Conservation (phyloP, 2,888 invertebrate species). For the Pegoplata infirma region DNA sequence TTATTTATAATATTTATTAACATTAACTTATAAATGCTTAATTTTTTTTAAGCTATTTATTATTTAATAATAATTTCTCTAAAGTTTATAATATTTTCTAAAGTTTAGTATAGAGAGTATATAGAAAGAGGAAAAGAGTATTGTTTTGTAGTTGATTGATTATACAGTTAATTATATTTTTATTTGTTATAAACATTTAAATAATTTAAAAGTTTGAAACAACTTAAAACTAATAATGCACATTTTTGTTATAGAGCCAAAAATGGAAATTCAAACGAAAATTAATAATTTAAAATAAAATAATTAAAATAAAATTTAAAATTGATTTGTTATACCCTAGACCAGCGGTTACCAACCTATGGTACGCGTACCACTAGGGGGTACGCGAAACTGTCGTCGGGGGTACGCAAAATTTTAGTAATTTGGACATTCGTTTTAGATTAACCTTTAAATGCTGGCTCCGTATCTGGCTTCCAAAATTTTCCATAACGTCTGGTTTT, state of each 20-base stretch:
- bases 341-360: too few relatives aligned
- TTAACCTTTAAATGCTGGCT: too few relatives aligned
- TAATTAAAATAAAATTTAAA: not conserved
- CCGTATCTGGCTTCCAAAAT: too few relatives aligned
- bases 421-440: too few relatives aligned
- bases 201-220: not conserved
- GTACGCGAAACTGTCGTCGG: too few relatives aligned
- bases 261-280: too few relatives aligned
- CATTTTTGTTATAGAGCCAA: not conserved
- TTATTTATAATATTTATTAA: not conserved
- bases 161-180: not conserved
- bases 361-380: too few relatives aligned
- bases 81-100: not conserved
- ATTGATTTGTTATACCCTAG: too few relatives aligned
- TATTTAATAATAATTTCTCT: not conserved
- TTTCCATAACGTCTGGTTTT: too few relatives aligned
- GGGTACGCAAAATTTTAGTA: too few relatives aligned
- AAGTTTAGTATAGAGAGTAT: not conserved
- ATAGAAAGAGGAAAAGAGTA: not conserved
- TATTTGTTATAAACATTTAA: not conserved
- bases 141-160: not conserved
- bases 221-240: slow-evolving; percentile 40
- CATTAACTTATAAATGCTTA: slow-evolving; percentile 34
- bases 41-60: slow-evolving; percentile 1
- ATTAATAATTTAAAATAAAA: not conserved